Conservation (phyloP, 1,140 invertebrate genomes). For the Geopemphigus sp. region DNA sequence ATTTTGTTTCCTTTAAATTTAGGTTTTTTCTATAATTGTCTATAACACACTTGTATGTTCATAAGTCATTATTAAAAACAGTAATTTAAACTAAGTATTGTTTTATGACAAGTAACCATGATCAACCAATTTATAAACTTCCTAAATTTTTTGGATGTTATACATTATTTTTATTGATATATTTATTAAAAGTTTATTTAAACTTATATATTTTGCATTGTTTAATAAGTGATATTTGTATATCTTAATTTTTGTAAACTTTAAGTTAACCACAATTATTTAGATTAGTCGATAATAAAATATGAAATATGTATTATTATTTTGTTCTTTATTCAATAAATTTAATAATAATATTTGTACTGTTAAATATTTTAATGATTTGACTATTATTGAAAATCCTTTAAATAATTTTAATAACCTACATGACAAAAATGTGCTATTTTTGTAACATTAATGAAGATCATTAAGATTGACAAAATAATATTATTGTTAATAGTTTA, state of each 20-base stretch:
- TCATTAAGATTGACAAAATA: too few species aligned
- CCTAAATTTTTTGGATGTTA: neutral
- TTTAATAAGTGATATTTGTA: neutral
- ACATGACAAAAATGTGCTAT: too few species aligned
- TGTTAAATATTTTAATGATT: neutral
- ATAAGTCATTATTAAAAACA: too few species aligned
- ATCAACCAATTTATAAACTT: neutral
- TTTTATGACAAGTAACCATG: too few species aligned
- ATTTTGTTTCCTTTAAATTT: too few species aligned
- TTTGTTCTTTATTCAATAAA: neutral
- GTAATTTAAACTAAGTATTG: too few species aligned
- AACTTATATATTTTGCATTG: neutral
- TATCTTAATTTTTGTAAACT: neutral
- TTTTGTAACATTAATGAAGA: too few species aligned
- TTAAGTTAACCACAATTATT: neutral
- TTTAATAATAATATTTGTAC: neutral
- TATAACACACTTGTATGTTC: neutral
- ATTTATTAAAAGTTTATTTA: conserved; percentile 14
- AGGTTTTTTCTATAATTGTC: too few species aligned
- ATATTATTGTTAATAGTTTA: too few species aligned
- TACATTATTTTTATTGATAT: conserved; percentile 12
- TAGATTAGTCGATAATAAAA: neutral
- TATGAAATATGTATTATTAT: neutral
- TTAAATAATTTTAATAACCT: too few species aligned
- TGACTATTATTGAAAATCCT: too few species aligned